Base-by-base conservation (phyloP, 2,113 vertebrate species). In the Balaeniceps rex region DNA sequence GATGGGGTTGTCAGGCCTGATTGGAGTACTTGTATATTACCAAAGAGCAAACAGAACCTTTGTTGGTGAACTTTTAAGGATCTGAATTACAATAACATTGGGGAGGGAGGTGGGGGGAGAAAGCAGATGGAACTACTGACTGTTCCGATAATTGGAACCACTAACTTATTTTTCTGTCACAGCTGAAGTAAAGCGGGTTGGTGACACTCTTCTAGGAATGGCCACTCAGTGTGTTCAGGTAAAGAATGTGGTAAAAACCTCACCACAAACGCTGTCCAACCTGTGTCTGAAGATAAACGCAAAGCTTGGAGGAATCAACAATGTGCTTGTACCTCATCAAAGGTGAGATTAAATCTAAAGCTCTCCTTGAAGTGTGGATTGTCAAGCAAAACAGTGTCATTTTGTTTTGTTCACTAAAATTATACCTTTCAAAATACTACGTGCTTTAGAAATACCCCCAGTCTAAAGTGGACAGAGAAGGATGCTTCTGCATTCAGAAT, bases 281-380 rank as follows among this genome's bases (percentile, higher is more conserved):
- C 99, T 99, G 96, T 99, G 99, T 97, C 99, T 99, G 98, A 99
- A 99, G 98, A 99, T 99, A 97, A 99, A 99, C 13, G 99, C 99
- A 94, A 99, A 99, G 97, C 99, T 99, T 6, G 99, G 99, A 57
- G 99, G 99, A 94, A 99, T 99, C 98, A 99, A 99, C 98, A 99
- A 99, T 12, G 99, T 99, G 76, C 99, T 99, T 79, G 99, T 99
- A 72, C 99, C 99, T 94, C 99, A 99, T 98, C 99, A 99, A 98
- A 99, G 99, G 99, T 99, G 90, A 98, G 98, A 71, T 49, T 58
- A 44, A 54, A 47, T 65, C 34, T 52, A 29, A 74, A 80, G 46
- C 18, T 66, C 9, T 68, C 47, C 14, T 34, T 70, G 34, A 83
- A 55, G 44, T 57, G 47, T 78, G 65, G 46, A 24, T 74, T 71